A percentile compares a stretch with the other conserved stretches of the same genome.
Conservation (phyloP, 1,140 invertebrate genomes). For the Philaenus spumarius region DNA sequence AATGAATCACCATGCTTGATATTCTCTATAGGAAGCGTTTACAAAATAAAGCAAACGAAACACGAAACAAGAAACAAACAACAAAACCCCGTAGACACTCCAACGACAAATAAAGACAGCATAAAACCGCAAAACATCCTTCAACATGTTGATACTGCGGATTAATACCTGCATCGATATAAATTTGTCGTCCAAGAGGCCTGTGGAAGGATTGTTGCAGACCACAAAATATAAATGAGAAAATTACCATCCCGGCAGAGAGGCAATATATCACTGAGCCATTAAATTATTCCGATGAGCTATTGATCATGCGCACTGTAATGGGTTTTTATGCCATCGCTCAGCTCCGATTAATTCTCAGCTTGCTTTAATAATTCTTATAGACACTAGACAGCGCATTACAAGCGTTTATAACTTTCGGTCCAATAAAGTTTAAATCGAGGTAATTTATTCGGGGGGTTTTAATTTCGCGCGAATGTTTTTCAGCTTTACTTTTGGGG, state of each 20-base stretch:
- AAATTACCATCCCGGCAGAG: slow-evolving; percentile 2
- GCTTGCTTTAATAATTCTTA: slow-evolving; percentile 29
- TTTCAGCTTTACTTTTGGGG: too few species aligned
- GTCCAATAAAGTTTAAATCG: slow-evolving; percentile 16
- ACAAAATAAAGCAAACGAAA: too few species aligned
- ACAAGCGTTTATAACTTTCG: slow-evolving; percentile 22
- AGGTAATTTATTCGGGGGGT: neutral
- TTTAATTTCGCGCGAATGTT: slow-evolving; percentile 19
- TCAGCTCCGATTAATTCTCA: slow-evolving; percentile 28
- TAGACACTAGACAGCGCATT: slow-evolving; percentile 28
- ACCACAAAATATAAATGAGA: slow-evolving; percentile 10
- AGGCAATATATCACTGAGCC: slow-evolving; percentile 26
- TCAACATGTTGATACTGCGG: too few species aligned
- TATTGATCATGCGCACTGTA: slow-evolving; percentile 24
- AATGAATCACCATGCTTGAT: too few species aligned
- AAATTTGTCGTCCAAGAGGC: too few species aligned
- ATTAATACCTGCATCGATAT: too few species aligned
- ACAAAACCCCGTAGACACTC: too few species aligned
- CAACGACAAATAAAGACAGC: too few species aligned
- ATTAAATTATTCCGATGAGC: slow-evolving; percentile 27
- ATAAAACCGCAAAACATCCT: too few species aligned
- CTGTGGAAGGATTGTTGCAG: too few species aligned
- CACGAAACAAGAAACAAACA: too few species aligned
- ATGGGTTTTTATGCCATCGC: slow-evolving; percentile 29
- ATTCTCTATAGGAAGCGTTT: too few species aligned